A percentile compares a stretch with the other conserved stretches of the same genome.
These are phyloP conservation scores for Drosophila neocordata DNA, from an alignment of 1,140 invertebrate species.

Conservation along the genomic window DNA sequence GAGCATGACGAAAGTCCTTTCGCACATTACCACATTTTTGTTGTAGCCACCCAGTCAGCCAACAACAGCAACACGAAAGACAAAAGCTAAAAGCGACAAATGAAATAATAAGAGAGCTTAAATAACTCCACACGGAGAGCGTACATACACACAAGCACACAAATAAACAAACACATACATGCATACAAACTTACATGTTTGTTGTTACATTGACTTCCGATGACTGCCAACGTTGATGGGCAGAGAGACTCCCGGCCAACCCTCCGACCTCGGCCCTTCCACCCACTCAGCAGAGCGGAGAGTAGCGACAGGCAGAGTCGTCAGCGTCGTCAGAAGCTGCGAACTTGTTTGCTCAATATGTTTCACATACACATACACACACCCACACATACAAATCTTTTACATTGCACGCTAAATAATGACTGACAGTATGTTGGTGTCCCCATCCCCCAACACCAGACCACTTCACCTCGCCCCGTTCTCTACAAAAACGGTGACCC, in stretches of 20 bases:
- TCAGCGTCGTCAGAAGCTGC: constrained; percentile 68
- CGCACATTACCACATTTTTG: constrained; percentile 77
- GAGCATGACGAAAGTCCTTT: constrained; percentile 81
- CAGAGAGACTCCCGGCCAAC: constrained; percentile 19
- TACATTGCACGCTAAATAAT: constrained; percentile 72
- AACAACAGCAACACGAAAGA: constrained; percentile 68
- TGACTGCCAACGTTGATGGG: constrained; percentile 60
- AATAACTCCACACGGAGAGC: constrained; percentile 77
- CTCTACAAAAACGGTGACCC: constrained; percentile 49
- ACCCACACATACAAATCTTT: constrained; percentile 64
- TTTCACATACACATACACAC: constrained; percentile 65
- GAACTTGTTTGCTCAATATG: constrained; percentile 81
- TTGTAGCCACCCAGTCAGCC: constrained; percentile 66
- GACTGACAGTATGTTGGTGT: constrained; percentile 79
- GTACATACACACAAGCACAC: constrained; percentile 23
- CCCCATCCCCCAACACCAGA: constrained; percentile 10
- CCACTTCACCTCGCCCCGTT: constrained; percentile 14
- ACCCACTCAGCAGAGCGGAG: constrained; percentile 36
- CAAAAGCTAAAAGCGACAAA: constrained; percentile 81
- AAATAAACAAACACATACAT: constrained; percentile 7
- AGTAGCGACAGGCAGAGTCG: constrained; percentile 19
- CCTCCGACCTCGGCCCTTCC: constrained; percentile 18
- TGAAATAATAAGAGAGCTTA: constrained; percentile 81
- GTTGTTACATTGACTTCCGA: constrained; percentile 81
- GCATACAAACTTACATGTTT: constrained; percentile 65